Conservation (phyloP, 2,888 invertebrate genomes). For the Germaria angustata region DNA sequence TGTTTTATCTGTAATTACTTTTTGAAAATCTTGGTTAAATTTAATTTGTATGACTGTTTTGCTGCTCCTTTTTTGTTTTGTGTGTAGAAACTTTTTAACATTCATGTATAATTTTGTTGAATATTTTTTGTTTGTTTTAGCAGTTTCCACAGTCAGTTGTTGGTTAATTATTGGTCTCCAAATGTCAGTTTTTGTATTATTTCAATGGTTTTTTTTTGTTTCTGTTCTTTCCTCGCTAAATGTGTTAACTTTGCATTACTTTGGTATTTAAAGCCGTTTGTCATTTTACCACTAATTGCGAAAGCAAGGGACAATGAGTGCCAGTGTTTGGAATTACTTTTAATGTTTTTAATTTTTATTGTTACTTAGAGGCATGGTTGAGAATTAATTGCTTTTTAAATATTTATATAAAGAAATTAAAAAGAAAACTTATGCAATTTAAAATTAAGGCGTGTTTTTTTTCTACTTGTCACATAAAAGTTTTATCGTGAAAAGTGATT, state of each 20-base stretch:
- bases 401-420: neutral
- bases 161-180: slow-evolving; percentile 58
- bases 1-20: slow-evolving; percentile 54
- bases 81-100: slow-evolving; percentile 13
- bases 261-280: slow-evolving; percentile 26
- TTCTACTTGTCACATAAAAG: neutral
- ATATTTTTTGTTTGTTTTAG: neutral
- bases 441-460: neutral
- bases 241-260: slow-evolving; percentile 41
- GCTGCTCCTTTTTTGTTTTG: neutral
- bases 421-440: neutral
- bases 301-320: neutral
- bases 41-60: slow-evolving; percentile 19
- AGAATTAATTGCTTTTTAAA: neutral
- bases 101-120: neutral
- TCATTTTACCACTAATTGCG: slow-evolving; percentile 38
- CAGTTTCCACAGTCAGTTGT: slow-evolving; percentile 11
- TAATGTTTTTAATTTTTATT: slow-evolving; percentile 11
- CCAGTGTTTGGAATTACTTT: neutral
- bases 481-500: too few relatives aligned
- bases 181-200: slow-evolving; percentile 52
- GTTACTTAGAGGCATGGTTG: neutral
- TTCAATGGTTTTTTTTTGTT: slow-evolving; percentile 7
- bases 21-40: slow-evolving; percentile 40
- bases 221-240: neutral